Base-by-base conservation (phyloP, 2,888 invertebrate species). In the Thymelicus acteon region DNA sequence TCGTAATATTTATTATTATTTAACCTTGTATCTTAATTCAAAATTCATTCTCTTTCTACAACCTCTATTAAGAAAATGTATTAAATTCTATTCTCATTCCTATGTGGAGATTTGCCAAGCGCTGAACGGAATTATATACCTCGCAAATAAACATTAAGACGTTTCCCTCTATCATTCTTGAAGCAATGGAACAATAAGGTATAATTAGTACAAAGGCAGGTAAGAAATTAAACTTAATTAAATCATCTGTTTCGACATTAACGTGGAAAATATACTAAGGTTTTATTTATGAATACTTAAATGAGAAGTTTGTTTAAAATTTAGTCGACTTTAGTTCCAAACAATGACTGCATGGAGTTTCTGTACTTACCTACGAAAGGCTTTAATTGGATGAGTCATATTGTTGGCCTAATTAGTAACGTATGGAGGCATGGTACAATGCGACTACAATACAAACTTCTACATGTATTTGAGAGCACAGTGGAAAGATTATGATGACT, bases 401-500 rank as follows among this genome's bases (percentile, higher is more conserved):
- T 31, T 58, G 48, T 19, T 47, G 48, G 58, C 44, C 58, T 66
- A 66, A 66, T 66, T 66, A 66, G 58, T 66, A 48, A 37, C 47
- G 48, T 58, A 47, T 47, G n/a, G 66, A 58, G 39, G 58, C 7
- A 37, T n/a, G 19, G 47, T 10, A 66, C 66, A 44, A 65, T 65
- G 57, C 65, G 44, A 57, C 63, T 49, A 31, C 65, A 47, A 19
- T 57, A 48, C 40, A 7, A 54, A 54, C 64, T 64, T 54, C 19
- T 8, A 0, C 54, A 54, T 54, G 54, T 54, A 24, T 65, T 57
- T 65, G 44, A 65, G 57, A 31, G 66, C 58, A n/a, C 58, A 39
- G 37, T 15, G 47, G 58, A 47, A 64, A 57, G 57, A 66, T 66
- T 66, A 66, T 60, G 66, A 60, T 58, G 66, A 66, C 58, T 60